phyloP scores from a whole-genome alignment of 1,140 invertebrate species.

The Grapholita molesta region DNA sequence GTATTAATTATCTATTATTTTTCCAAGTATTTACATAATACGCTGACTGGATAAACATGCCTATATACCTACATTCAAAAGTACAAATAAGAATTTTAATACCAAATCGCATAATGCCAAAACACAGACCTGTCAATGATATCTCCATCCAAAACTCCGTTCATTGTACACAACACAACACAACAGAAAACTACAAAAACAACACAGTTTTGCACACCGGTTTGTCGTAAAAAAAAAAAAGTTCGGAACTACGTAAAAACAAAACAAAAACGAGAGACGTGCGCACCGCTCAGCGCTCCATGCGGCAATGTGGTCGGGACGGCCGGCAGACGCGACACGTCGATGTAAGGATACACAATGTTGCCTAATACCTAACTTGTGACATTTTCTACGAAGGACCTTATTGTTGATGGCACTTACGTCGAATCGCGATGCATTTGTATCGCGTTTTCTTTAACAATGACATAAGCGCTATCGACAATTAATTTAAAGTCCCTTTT shows the following conservation, averaged over 20 bases:
- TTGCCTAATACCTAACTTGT: no score
- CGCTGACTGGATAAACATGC: no score
- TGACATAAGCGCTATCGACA: no score
- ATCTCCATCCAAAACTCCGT: slow-evolving; percentile 6
- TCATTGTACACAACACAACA: slow-evolving; percentile 4
- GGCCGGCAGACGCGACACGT: neutral
- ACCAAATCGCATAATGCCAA: neutral
- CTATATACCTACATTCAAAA: neutral
- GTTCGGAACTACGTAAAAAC: neutral
- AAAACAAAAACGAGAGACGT: neutral
- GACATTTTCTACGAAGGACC: no score
- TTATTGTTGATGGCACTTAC: no score
- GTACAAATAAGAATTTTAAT: neutral
- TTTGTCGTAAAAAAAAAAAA: slow-evolving; percentile 3
- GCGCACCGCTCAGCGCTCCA: neutral
- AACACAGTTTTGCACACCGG: neutral
- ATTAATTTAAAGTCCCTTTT: no score
- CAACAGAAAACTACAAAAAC: neutral
- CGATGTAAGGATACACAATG: neutral
- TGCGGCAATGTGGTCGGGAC: neutral
- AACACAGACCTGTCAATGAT: slow-evolving; percentile 8
- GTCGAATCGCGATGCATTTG: no score
- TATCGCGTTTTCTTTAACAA: no score
- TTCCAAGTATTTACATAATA: no score
- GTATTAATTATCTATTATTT: no score